These are phyloP conservation scores for Forbesichthys agassizii DNA, from an alignment of 2,113 vertebrate species.

Conservation along the genomic window DNA sequence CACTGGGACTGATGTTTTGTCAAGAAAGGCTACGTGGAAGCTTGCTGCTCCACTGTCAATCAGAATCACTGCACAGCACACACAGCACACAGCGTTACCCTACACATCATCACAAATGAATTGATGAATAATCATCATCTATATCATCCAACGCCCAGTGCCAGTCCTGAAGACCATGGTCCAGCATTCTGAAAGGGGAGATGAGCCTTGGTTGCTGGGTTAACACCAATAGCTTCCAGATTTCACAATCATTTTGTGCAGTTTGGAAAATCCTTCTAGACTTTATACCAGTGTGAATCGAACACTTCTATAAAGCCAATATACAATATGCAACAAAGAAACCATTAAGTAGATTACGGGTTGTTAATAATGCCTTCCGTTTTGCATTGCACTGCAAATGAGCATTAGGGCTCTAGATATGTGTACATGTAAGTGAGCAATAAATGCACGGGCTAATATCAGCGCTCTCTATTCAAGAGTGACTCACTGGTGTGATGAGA, in stretches of 20 bases:
- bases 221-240: background rate
- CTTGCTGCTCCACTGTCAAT: constrained; percentile 17
- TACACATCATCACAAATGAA: constrained; percentile 88
- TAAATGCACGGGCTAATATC: too few species aligned
- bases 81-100: constrained; percentile 57
- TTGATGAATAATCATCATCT: constrained; percentile 87
- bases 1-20: background rate
- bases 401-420: too few species aligned
- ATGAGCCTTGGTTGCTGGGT: constrained; percentile 43
- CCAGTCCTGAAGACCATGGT: constrained; percentile 92
- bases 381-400: too few species aligned
- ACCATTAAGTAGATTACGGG: too few species aligned
- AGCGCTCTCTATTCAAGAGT: background rate
- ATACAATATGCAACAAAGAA: too few species aligned
- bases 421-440: too few species aligned
- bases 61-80: constrained; percentile 48
- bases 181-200: constrained; percentile 89
- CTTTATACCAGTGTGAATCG: too few species aligned
- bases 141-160: constrained; percentile 95
- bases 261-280: too few species aligned
- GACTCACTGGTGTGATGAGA: background rate
- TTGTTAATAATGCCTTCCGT: too few species aligned
- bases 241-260: too few species aligned
- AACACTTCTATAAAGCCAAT: too few species aligned
- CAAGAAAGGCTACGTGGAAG: background rate